Percentiles rank a stretch among this genome's conserved stretches.
phyloP scores from a whole-genome alignment of 2,888 invertebrate species.

The Quadriops clusia region DNA sequence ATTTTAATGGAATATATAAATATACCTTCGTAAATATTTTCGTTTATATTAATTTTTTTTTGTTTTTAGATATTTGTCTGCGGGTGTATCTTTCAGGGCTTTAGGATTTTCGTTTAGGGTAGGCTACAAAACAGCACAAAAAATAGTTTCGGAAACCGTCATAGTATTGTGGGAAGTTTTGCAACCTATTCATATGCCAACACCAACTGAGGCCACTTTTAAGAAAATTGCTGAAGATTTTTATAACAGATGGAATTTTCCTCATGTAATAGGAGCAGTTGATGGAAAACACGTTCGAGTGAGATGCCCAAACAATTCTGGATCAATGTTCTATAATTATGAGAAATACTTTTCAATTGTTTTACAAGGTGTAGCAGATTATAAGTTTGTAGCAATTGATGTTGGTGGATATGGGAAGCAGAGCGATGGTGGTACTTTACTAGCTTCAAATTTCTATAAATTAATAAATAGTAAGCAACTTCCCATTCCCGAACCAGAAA shows the following conservation, averaged over 20 bases:
- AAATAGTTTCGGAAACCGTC: constrained; percentile 12
- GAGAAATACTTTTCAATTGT: no score
- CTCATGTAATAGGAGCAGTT: constrained; percentile 5
- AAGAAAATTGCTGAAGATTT: constrained; percentile 12
- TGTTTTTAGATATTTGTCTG: constrained; percentile 14
- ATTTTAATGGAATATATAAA: constrained; percentile 7
- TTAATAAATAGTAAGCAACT: no score
- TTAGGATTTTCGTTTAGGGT: constrained; percentile 15
- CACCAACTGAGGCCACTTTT: constrained; percentile 9
- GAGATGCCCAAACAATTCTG: constrained; percentile 4
- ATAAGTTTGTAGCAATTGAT: no score
- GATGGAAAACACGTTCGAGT: constrained; percentile 9
- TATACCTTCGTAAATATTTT: constrained; percentile 1
- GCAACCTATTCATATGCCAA: constrained; percentile 13
- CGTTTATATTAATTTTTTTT: constrained; percentile 1
- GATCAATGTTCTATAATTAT: constrained; percentile 9
- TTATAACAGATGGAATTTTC: constrained; percentile 8
- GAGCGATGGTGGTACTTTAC: no score
- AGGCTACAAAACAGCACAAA: constrained; percentile 11
- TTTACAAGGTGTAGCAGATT: no score
- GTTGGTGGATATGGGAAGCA: no score
- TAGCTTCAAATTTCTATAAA: no score
- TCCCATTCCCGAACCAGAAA: no score
- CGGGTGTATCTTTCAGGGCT: constrained; percentile 13
- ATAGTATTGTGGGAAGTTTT: constrained; percentile 7